Evolutionary conservation across 1,140 invertebrate genomes (phyloP).

Genomic region (Plutomurus gul): DNA sequence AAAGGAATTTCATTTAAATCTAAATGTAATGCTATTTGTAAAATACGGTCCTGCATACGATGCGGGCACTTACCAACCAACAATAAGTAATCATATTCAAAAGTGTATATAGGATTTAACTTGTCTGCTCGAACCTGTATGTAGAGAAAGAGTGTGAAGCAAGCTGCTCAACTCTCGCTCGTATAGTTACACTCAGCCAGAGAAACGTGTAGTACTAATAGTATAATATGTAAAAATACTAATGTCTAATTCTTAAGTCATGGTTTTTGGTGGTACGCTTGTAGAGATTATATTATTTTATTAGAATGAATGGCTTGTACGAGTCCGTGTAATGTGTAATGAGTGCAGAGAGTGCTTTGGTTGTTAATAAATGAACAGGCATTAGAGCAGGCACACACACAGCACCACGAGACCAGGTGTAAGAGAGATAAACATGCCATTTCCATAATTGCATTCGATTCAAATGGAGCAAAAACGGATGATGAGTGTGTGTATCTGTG

Average conservation of each 20-base stretch:
- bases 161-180: too few relatives aligned
- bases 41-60: too few relatives aligned
- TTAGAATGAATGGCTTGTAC: constrained; percentile 22
- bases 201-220: too few relatives aligned
- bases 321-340: constrained; percentile 17
- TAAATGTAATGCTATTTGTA: background rate
- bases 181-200: too few relatives aligned
- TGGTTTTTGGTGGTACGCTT: background rate
- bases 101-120: too few relatives aligned
- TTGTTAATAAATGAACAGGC: background rate
- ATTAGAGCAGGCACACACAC: background rate
- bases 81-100: too few relatives aligned
- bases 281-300: constrained; percentile 19
- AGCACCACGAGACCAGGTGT: constrained; percentile 3
- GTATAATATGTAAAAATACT: too few relatives aligned
- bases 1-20: constrained; percentile 9
- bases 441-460: constrained; percentile 29
- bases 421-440: constrained; percentile 21
- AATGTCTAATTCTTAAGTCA: background rate
- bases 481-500: too few relatives aligned
- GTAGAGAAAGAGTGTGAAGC: too few relatives aligned
- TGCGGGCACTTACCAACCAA: too few relatives aligned
- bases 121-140: too few relatives aligned
- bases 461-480: constrained; percentile 23
- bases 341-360: background rate